phyloP scores from a whole-genome alignment of 2,888 invertebrate species.

The Coenonympha glycerion region DNA sequence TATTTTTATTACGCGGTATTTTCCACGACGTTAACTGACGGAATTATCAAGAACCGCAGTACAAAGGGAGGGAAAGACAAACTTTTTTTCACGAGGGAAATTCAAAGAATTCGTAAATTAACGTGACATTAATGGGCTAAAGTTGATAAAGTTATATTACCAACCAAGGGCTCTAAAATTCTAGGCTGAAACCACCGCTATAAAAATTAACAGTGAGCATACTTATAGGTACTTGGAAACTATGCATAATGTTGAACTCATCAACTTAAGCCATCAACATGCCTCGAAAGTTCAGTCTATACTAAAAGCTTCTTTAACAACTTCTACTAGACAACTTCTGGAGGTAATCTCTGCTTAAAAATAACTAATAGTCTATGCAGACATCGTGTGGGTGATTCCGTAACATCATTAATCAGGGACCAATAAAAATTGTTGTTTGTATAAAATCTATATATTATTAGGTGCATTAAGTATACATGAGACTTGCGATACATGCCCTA shows the following conservation, averaged over 20 bases:
- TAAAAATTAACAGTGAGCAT: neutral
- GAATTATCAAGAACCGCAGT: neutral
- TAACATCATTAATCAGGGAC: too few relatives aligned
- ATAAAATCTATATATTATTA: too few relatives aligned
- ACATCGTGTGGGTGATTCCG: too few relatives aligned
- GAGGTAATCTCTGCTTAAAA: conserved; percentile 40
- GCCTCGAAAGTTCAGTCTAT: conserved; percentile 31
- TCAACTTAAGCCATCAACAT: conserved; percentile 32
- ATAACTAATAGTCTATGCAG: too few relatives aligned
- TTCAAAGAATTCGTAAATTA: too few relatives aligned
- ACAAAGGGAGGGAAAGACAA: too few relatives aligned
- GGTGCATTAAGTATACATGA: too few relatives aligned
- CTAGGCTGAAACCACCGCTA: neutral
- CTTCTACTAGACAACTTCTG: conserved; percentile 37
- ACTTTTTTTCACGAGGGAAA: too few relatives aligned
- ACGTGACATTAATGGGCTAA: too few relatives aligned
- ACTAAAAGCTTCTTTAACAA: conserved; percentile 33
- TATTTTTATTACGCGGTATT: neutral
- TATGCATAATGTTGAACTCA: conserved; percentile 29
- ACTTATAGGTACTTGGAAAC: conserved; percentile 25
- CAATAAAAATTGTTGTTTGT: too few relatives aligned
- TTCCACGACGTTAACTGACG: conserved; percentile 43
- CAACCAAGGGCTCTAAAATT: neutral
- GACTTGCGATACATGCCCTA: too few relatives aligned
- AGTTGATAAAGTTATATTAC: too few relatives aligned